Percentiles rank a stretch among this genome's conserved stretches.
These are phyloP conservation scores for Bambusicola thoracicus DNA, from an alignment of 2,113 vertebrate genomes.

Conservation along the genomic window DNA sequence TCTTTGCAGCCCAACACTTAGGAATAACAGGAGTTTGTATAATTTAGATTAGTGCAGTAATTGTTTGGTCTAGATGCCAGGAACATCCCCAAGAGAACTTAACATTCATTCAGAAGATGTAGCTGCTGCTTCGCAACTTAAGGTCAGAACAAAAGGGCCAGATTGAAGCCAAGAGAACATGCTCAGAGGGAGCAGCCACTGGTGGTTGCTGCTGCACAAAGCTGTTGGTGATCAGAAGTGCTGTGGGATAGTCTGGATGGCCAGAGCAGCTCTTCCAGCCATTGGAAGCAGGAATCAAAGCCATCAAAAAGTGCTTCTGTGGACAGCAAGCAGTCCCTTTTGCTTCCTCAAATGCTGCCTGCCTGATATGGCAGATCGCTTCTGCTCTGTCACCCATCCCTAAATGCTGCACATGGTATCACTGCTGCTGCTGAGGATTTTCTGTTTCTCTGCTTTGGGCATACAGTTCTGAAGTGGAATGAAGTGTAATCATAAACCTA, in stretches of 20 bases:
- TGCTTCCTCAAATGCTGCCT: background rate
- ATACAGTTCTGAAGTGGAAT: background rate
- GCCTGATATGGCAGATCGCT: background rate
- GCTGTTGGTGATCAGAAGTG: background rate
- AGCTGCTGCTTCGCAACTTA: background rate
- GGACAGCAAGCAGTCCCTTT: background rate
- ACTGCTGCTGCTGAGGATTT: background rate
- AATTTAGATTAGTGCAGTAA: conserved; percentile 67
- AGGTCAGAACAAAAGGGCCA: conserved; percentile 19
- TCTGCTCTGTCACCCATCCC: background rate
- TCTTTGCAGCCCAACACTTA: conserved; percentile 56
- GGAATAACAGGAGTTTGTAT: conserved; percentile 52
- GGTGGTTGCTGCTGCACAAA: background rate
- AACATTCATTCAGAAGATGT: conserved; percentile 3
- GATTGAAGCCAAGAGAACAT: background rate
- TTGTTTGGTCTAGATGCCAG: conserved; percentile 51
- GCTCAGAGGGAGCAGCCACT: background rate
- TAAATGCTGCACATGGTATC: background rate
- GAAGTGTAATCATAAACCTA: conserved; percentile 1
- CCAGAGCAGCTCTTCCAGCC: background rate
- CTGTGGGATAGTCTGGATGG: background rate
- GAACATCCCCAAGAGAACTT: conserved; percentile 26
- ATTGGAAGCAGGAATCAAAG: background rate
- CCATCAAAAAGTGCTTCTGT: background rate
- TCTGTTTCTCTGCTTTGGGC: background rate